Evolutionary conservation across 2,888 invertebrate genomes (phyloP), one percentile per base, ranked within the genome.

Genomic region (Metalampra italica): DNA sequence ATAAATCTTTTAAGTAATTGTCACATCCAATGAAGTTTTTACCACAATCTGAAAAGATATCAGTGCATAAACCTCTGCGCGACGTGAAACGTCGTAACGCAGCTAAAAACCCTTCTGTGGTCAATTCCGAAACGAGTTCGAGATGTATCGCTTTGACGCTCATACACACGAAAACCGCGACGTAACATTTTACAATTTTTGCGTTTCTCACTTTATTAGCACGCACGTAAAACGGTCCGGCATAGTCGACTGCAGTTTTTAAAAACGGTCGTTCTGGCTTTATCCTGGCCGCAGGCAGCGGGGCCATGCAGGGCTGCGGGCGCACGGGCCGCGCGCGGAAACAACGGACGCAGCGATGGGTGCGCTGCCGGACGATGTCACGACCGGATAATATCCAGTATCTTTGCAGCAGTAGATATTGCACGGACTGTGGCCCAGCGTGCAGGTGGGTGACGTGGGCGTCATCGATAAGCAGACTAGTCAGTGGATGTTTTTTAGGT

Each of bases 201-300:
- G 43, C 43, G 13, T 43, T 43, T 2, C 42, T 22, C 4, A 42
- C 42, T 42, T 42, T 42, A n/a, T 42, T 42, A 7, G 42, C 42
- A 12, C 42, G 29, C 7, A 42, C 43, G n/a, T 43, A 43, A n/a
- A 43, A 43, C 1, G 43, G 43, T 7, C 42, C 42, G 0, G 29
- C 30, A 9, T 12, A 41, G 29, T 22, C 41, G 1, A 41, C 41
- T 1, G 41, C 2, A 1, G 41, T 22, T 8, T 15, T 29, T 7
- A 15, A 7, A 22, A 29, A 41, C 3, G 41, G 41, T 11, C 29
- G 41, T 29, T 41, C 29, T 2, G 41, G 41, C 8, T 29, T 15
- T 7, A 41, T 7, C 9, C 22, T 15, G 8, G 3, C 0, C 2
- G 41, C 22, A 9, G 42, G 42, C 29, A 42, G 11, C 1, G n/a